Evolutionary conservation across 1,140 invertebrate genomes (phyloP), one percentile per base, ranked within the genome.

Genomic region (Leptinotarsa defecta): DNA sequence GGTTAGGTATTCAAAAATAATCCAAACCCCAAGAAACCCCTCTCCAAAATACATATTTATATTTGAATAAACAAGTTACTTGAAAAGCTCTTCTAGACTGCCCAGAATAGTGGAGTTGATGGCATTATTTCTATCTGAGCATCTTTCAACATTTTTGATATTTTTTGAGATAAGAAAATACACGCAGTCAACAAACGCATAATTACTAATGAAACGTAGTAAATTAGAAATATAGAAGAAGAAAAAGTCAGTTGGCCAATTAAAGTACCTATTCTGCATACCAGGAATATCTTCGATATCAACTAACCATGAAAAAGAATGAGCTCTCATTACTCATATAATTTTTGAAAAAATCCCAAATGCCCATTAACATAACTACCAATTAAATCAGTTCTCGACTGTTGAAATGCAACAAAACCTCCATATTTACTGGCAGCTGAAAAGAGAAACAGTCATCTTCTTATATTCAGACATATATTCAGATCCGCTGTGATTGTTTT

Each of bases 401-500:
- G n/a, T 17, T 57, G 52, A 57, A 57, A 57, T 57, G 52, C 64
- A 65, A 65, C 64, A 65, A 65, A 65, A 65, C 11, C 20, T 13
- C 27, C 64, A 24, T 65, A 17, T 43, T 15, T 65, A 65, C 20
- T 43, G 34, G 20, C 64, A 65, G n/a, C 64, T 65, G 64, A 8
- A 15, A 27, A 24, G 27, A 65, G 27, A 65, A 34, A 65, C 64
- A 20, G 64, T 65, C 20, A 24, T 62, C 8, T 69, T 48, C 20
- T 71, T 71, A 71, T 71, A 71, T 71, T 71, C 69, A 13, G 11
- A 3, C 49, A 57, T 57, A 57, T 24, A 68, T 49, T 48, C 69
- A 57, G 69, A 71, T 71, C 69, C 13, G 52, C 49, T 17, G 52
- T 15, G 69, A 71, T 71, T 71, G 69, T 71, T 73, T 73, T 73